Evolutionary conservation across 35 echinoderm and acorn worm genomes (phyloP), one percentile per base, ranked within the genome.

Genomic region (Heliocidaris tuberculata): DNA sequence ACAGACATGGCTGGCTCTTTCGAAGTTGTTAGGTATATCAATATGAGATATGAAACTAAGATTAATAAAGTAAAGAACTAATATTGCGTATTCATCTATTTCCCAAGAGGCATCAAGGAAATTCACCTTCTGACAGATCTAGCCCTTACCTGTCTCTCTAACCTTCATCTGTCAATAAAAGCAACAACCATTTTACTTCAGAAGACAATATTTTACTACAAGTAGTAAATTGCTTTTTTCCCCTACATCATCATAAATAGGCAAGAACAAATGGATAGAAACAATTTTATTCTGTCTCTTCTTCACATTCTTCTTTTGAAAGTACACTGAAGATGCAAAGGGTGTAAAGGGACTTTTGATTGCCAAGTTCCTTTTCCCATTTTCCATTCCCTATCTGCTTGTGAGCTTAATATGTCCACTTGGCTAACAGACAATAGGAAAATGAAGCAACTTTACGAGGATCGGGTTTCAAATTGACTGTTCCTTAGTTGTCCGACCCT

Each of bases 291-390:
- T 24, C 52, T 56, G 6, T 24, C 65, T n/a, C 27, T 71, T 78
- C 65, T n/a, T 78, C 0, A 4, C 19, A 27, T 78, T 78, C 65
- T 78, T 78, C 65, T 78, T 56, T 12, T 13, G 7, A 78, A 19
- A 78, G 65, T 78, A 78, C 65, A 78, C 65, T n/a, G 21, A n/a
- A 27, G 15, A 8, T 78, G 65, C 65, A n/a, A 78, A 78, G 17
- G 65, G 65, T 78, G 65, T 19, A 78, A n/a, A n/a, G 65, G 65
- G 65, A n/a, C 27, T 78, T 78, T 21, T 78, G 65, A 78, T 78
- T 78, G 65, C 65, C 65, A 78, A 78, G 65, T 78, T 78, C 65
- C 65, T n/a, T 78, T 78, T 78, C 65, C 65, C 65, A 21, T 78
- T 56, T 9, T 56, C 52, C 2, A 15, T 78, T 24, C 65, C 65